Evolutionary conservation across 2,797 vertebrate genomes (phyloP), one percentile per base, ranked within the genome.

Genomic region (Tapera naevia): DNA sequence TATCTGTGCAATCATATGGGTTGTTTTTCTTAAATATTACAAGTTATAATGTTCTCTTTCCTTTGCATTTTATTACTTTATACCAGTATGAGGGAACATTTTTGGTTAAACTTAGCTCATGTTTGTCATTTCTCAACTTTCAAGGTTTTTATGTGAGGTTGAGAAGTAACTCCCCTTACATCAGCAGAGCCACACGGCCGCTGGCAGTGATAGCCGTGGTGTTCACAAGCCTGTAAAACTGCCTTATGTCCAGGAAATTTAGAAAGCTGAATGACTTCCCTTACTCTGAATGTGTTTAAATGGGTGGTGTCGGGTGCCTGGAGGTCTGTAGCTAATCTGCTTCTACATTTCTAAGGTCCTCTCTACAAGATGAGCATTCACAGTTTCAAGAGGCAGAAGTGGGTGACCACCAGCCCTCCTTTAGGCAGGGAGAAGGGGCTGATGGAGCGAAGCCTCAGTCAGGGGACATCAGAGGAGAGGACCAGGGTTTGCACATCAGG

Each of bases 21-120:
- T 60, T 84, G 30, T 35, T 84, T 76, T 86, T 93, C 79, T 92
- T 73, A 64, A 93, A 88, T 81, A 84, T 27, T n/a, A 8, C 13
- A 64, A 46, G 46, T 60, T 65, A 37, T 9, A 39, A 54, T 62
- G 32, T 66, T 80, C 53, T 78, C 71, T 80, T 91, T 61, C 21
- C 58, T 86, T 65, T 83, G 66, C 7, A 27, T 72, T 85, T 80
- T 62, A 66, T 80, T 93, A 75, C 46, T 81, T 88, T 45, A 27
- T 89, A 22, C 50, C 35, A 35, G 33, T 48, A 53, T 0, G 11
- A 73, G 37, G 54, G 57, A 86, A 65, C 43, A 23, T 54, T 91
- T 89, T 86, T 56, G 74, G 35, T 92, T 91, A 50, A 84, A 73
- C 43, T 90, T 83, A 62, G 23, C 32, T 92, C 18, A 9, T 27